phyloP scores from a whole-genome alignment of 2,888 invertebrate species.

The Heliconius sara region DNA sequence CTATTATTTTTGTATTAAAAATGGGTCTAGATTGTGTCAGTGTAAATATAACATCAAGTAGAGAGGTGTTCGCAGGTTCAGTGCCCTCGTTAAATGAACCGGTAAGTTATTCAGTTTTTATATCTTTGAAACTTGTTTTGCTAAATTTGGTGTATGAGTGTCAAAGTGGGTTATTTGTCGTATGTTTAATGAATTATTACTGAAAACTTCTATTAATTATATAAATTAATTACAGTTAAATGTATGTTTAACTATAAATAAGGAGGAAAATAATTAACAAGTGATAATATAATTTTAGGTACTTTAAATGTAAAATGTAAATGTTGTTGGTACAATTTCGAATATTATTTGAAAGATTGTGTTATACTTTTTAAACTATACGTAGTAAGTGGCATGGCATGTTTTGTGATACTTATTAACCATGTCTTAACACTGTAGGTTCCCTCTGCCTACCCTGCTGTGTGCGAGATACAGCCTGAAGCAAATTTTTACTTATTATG shows the following conservation, averaged over 20 bases:
- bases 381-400: too few species aligned
- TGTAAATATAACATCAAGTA: slow-evolving; percentile 65
- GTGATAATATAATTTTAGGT: too few species aligned
- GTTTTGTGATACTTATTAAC: too few species aligned
- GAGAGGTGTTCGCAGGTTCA: slow-evolving; percentile 70
- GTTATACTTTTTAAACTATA: too few species aligned
- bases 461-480: too few species aligned
- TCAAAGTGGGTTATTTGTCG: background rate
- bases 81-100: slow-evolving; percentile 61
- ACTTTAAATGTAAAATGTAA: too few species aligned
- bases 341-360: too few species aligned
- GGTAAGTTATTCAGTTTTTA: slow-evolving; percentile 53
- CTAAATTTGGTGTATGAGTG: background rate
- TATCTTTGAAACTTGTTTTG: slow-evolving; percentile 3
- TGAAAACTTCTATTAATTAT: background rate
- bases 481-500: too few species aligned
- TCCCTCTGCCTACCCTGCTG: too few species aligned
- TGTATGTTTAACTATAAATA: background rate
- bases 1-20: background rate
- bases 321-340: too few species aligned
- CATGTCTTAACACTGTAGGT: too few species aligned
- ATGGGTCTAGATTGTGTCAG: slow-evolving; percentile 65
- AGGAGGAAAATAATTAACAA: too few species aligned
- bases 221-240: background rate
- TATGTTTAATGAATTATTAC: background rate